Base-by-base conservation (phyloP, 2,113 vertebrate genomes). In the Brachyistius frenatus region DNA sequence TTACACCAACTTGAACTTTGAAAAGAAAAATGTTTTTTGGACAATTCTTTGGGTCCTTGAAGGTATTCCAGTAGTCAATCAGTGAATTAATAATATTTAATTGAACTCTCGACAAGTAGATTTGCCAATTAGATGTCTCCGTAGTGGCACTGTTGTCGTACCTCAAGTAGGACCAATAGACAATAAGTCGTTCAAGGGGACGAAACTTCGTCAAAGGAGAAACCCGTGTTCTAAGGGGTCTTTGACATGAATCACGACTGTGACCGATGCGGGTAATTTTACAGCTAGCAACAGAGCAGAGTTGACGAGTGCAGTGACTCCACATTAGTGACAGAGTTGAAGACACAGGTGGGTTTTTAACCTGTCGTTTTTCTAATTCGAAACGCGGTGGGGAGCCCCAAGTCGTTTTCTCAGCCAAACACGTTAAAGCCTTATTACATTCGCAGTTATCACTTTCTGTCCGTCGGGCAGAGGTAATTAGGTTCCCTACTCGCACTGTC, bases 321-420 rank as follows among this genome's bases (percentile, higher is more conserved):
- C 50, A 47, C 76, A 78, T 90, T 88, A 76, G 74, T 8, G 62
- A 70, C 71, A 69, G 76, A 88, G 76, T 66, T 58, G 5, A 44
- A 90, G 87, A 92, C 91, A 72, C 87, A 76, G 88, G 81, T 82
- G 86, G 88, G 81, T 78, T 84, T 76, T 78, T 72, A 91, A 90
- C 89, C 86, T 91, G 87, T 73, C 75, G 75, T 68, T 84, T 91
- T 89, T 93, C 88, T 91, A 91, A 93, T 94, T 91, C 73, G 53
- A 88, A 85, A 89, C 81, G 8, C 82, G 13, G 75, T 50, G 37
- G 88, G 85, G 46, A 66, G 54, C 50, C 71, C 46, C 3, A 2
- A 64, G 66, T 83, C 52, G 53, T 87, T 93, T 94, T 90, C 71
- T 75, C 73, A 63, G 61, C 52, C 66, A 91, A 92, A 90, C 54